Conservation (phyloP, 2,113 vertebrate species). For the Tauraco erythrolophus region DNA sequence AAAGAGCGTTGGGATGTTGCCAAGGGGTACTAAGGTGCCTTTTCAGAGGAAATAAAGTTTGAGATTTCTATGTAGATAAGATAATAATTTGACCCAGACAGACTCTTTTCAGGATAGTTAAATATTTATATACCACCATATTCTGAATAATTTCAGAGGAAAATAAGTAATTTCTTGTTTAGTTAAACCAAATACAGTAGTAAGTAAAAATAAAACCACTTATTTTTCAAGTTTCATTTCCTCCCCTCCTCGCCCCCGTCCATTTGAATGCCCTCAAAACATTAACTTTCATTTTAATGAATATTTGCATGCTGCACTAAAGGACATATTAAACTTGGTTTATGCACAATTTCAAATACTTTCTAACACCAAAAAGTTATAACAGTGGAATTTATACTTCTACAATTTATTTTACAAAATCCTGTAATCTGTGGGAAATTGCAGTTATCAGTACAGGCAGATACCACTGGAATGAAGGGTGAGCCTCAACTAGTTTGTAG, state of each 20-base stretch:
- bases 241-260: neutral
- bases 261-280: neutral
- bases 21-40: neutral
- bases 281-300: neutral
- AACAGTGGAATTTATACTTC: neutral
- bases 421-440: neutral
- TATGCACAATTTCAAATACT: neutral
- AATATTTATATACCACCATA: neutral
- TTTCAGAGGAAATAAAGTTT: neutral
- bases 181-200: neutral
- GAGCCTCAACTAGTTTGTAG: neutral
- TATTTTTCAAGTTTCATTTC: neutral
- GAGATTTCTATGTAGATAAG: neutral
- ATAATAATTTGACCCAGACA: neutral
- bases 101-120: neutral
- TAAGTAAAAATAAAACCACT: neutral
- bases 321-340: neutral
- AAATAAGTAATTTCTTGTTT: neutral
- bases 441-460: neutral
- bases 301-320: neutral
- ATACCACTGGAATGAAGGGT: neutral
- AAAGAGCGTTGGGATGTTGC: neutral
- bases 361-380: too few relatives aligned
- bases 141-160: neutral
- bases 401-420: neutral